These are phyloP conservation scores for Tetragnatha versicolor DNA, from an alignment of 1,140 invertebrate genomes.

Conservation along the genomic window DNA sequence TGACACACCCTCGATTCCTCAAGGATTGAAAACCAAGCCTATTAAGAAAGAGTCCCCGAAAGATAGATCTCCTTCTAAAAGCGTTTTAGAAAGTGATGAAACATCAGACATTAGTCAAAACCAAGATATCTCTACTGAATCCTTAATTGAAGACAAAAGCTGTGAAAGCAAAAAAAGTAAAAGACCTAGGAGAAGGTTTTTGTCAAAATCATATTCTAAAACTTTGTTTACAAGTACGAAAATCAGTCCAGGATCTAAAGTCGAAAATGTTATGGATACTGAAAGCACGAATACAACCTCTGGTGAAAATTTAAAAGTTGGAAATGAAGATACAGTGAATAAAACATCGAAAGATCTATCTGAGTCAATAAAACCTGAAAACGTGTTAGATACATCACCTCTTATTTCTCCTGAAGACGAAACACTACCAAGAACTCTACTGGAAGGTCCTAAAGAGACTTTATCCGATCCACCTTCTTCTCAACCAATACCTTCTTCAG, in stretches of 20 bases:
- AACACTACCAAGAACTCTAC: background rate
- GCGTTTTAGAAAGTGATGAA: background rate
- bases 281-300: too few species aligned
- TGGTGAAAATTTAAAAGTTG: background rate
- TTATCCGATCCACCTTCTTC: too few species aligned
- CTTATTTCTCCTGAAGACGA: background rate
- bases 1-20: background rate
- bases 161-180: background rate
- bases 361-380: background rate
- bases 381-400: background rate
- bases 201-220: slow-evolving; percentile 29
- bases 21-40: background rate
- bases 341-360: background rate
- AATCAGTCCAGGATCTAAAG: background rate
- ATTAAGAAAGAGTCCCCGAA: background rate
- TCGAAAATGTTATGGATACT: too few species aligned
- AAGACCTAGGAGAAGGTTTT: background rate
- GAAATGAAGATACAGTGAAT: background rate
- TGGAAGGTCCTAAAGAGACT: too few species aligned
- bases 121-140: background rate
- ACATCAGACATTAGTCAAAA: background rate
- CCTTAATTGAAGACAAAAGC: background rate
- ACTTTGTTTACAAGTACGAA: slow-evolving; percentile 9
- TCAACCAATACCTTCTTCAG: too few species aligned
- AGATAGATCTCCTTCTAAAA: background rate